Evolutionary conservation across 1,140 invertebrate genomes (phyloP).

Genomic region (Halesus radiatus): DNA sequence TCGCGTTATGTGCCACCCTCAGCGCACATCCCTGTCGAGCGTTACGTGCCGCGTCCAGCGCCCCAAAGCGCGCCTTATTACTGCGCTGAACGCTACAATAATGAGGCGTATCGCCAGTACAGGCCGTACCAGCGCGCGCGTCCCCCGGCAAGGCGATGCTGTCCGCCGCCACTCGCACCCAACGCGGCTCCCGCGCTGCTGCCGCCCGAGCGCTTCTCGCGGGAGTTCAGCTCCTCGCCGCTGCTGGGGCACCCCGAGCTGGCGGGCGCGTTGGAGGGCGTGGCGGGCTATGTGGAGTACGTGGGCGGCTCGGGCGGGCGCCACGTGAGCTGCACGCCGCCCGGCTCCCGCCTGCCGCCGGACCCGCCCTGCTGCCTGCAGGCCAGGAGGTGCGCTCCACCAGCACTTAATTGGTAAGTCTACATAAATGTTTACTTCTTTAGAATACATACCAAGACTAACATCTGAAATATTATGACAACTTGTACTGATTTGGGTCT

Average conservation of each 20-base stretch:
- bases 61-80: constrained; percentile 70
- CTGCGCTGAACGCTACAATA: constrained; percentile 66
- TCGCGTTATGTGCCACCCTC: constrained; percentile 75
- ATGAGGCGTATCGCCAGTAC: constrained; percentile 69
- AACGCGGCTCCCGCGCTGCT: constrained; percentile 67
- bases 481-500: too few relatives aligned
- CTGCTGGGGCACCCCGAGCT: constrained; percentile 70
- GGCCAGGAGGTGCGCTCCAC: constrained; percentile 67
- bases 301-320: constrained; percentile 71
- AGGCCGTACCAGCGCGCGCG: constrained; percentile 67
- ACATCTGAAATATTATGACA: too few relatives aligned
- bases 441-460: too few relatives aligned
- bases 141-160: constrained; percentile 67
- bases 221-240: constrained; percentile 67
- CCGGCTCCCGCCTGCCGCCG: constrained; percentile 63
- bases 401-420: constrained; percentile 77
- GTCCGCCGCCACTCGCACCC: constrained; percentile 69
- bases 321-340: constrained; percentile 73
- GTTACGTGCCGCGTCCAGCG: constrained; percentile 75
- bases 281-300: constrained; percentile 69
- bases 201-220: constrained; percentile 60
- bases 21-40: constrained; percentile 78
- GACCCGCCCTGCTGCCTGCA: constrained; percentile 70
- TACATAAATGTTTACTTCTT: too few relatives aligned
- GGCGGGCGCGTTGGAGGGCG: constrained; percentile 59